Evolutionary conservation across 2,888 invertebrate genomes (phyloP), one percentile per base, ranked within the genome.

Genomic region (Caenorhabditis macrosperma): DNA sequence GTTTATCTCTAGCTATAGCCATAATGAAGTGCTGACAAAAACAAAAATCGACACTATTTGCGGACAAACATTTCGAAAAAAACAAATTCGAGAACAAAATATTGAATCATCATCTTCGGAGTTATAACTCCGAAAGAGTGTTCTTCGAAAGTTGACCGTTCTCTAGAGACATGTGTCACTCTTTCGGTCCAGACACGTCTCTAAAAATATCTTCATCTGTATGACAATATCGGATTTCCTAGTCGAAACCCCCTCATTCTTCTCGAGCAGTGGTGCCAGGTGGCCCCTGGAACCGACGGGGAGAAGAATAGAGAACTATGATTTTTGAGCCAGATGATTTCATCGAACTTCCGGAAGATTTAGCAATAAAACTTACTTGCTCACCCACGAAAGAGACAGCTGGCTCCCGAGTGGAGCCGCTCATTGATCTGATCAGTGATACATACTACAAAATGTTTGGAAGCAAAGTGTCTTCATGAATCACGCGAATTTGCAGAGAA

Each of bases 401-500:
- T 64, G 66, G 66, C 38, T 5, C 20, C 5, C 2, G 41, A 55
- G 17, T 30, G 5, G 20, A n/a, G n/a, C n/a, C 26, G 55, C 67
- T 55, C 46, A 33, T 33, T 55, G 55, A 46, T 46, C 48, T 57
- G 26, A 57, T 68, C 20, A 28, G 9, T 38, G 59, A 68, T 24
- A 46, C 9, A 48, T 30, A 17, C 46, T 35, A 30, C 22, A 28
- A 15, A 66, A 44, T 26, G n/a, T 10, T 28, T 17, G 9, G 5
- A 22, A 38, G 24, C 28, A 17, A 15, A 60, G 15, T 44, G 12
- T 3, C 38, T 12, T 12, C 38, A 9, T 9, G 38, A 38, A 12
- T 33, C 33, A 15, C 15, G 38, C 9, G 15, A 38, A 26, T 55
- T 76, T 76, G 22, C 76, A 76, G 76, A 76, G 28, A 76, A 76